Percentiles rank a stretch among this genome's conserved stretches.
Evolutionary conservation across 1,140 invertebrate genomes (phyloP).

Genomic region (Steinernema khuongi): DNA sequence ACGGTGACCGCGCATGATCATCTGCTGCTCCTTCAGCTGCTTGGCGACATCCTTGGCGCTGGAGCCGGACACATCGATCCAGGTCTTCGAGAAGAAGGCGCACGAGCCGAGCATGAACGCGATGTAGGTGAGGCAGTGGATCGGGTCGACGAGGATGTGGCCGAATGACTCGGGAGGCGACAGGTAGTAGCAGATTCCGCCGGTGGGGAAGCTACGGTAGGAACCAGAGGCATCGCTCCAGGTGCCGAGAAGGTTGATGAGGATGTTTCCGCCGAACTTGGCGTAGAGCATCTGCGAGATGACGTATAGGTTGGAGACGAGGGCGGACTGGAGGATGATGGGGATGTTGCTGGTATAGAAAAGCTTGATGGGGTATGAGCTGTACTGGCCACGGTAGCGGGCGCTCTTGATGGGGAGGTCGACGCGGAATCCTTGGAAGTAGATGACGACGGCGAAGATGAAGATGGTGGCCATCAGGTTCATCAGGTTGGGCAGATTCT

Average conservation of each 20-base stretch:
- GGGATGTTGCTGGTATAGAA: constrained; percentile 99
- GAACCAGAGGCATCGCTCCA: constrained; percentile 96
- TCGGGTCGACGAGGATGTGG: constrained; percentile 88
- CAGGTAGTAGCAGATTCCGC: constrained; percentile 84
- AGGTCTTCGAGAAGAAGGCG: constrained; percentile 99
- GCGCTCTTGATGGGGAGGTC: constrained; percentile 98
- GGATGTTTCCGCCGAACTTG: constrained; percentile 92
- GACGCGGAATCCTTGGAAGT: constrained; percentile 99
- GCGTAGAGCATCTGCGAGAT: constrained; percentile 97
- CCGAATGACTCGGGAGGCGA: constrained; percentile 94
- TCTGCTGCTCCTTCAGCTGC: constrained; percentile 97
- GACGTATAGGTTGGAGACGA: constrained; percentile 97
- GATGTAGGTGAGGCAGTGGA: constrained; percentile 94
- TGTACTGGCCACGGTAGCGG: constrained; percentile 95
- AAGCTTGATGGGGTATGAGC: constrained; percentile 97
- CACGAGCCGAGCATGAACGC: constrained; percentile 98
- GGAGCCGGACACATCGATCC: constrained; percentile 99
- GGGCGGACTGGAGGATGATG: constrained; percentile 94
- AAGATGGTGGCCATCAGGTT: constrained; percentile 93
- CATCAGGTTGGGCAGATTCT: constrained; percentile 98
- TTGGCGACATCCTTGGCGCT: constrained; percentile 99
- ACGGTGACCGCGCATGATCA: constrained; percentile 98
- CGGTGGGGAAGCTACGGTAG: constrained; percentile 73
- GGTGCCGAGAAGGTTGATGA: constrained; percentile 94
- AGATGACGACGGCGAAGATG: constrained; percentile 98